Percentiles rank a stretch among this genome's conserved stretches.
phyloP scores from a whole-genome alignment of 2,888 invertebrate genomes.

The Mimachlamys varia region DNA sequence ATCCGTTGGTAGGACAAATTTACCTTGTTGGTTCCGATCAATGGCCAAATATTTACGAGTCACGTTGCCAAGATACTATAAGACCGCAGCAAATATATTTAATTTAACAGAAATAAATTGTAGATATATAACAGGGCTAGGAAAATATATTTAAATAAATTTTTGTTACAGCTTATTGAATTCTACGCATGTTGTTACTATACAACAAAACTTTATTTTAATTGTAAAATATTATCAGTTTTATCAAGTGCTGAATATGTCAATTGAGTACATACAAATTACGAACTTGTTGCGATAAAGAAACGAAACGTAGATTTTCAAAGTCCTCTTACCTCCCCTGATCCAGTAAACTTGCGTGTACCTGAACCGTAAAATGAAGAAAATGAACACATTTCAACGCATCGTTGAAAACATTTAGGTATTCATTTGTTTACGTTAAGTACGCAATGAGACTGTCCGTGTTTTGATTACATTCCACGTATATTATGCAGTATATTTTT shows the following conservation, averaged over 20 bases:
- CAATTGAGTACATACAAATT: neutral
- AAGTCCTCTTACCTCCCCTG: neutral
- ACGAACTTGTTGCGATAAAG: neutral
- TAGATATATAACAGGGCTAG: too few species aligned
- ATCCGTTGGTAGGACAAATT: slow-evolving; percentile 18
- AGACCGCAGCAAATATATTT: slow-evolving; percentile 44
- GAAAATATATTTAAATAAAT: too few species aligned
- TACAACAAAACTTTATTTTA: neutral
- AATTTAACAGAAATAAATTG: slow-evolving; percentile 25
- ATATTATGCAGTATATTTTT: too few species aligned
- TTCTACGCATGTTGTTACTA: too few species aligned
- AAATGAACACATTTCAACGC: too few species aligned
- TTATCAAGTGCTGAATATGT: neutral
- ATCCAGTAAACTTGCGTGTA: neutral
- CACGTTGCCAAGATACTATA: slow-evolving; percentile 61
- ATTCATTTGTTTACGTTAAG: too few species aligned
- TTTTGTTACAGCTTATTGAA: too few species aligned
- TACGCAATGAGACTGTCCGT: too few species aligned
- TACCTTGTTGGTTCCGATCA: slow-evolving; percentile 37
- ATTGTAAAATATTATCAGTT: neutral
- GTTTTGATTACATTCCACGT: too few species aligned
- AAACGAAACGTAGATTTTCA: neutral
- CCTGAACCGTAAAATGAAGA: too few species aligned
- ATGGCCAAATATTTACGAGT: slow-evolving; percentile 63
- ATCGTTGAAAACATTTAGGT: too few species aligned